Percentiles rank a stretch among this genome's conserved stretches.
Conservation (phyloP, 2,113 vertebrate species). For the Azemiops feae region DNA sequence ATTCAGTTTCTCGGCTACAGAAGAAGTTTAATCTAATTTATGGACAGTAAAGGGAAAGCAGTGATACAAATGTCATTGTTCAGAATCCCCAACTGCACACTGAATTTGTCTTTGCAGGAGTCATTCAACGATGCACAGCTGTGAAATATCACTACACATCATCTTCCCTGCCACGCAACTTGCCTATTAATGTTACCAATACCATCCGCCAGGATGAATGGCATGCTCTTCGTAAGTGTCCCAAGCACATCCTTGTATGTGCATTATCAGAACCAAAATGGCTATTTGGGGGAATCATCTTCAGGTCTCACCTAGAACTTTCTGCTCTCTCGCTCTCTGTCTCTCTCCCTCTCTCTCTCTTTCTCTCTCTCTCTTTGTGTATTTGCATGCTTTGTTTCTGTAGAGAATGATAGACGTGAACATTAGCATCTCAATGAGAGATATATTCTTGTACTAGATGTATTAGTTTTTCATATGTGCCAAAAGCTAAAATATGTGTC, state of each 20-base stretch:
- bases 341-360: too few species aligned
- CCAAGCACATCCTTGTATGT: not conserved
- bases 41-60: not conserved
- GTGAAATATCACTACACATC: slow-evolving; percentile 95
- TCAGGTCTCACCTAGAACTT: not conserved
- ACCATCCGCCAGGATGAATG: slow-evolving; percentile 91
- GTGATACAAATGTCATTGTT: not conserved
- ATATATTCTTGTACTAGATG: not conserved
- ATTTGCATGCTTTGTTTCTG: not conserved
- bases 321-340: too few species aligned
- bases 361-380: too few species aligned
- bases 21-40: not conserved
- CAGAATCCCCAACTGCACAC: not conserved
- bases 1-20: not conserved
- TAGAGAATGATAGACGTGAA: not conserved
- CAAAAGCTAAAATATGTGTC: not conserved
- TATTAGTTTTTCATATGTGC: not conserved
- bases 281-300: not conserved
- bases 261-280: not conserved
- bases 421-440: not conserved
- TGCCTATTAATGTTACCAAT: slow-evolving; percentile 86
- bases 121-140: slow-evolving; percentile 84
- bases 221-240: slow-evolving; percentile 88
- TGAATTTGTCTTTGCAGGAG: slow-evolving; percentile 61
- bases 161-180: slow-evolving; percentile 81